Percentiles rank a stretch among this genome's conserved stretches.
These are phyloP conservation scores for Drosophila emarginata DNA, from an alignment of 2,888 invertebrate genomes.

Conservation along the genomic window DNA sequence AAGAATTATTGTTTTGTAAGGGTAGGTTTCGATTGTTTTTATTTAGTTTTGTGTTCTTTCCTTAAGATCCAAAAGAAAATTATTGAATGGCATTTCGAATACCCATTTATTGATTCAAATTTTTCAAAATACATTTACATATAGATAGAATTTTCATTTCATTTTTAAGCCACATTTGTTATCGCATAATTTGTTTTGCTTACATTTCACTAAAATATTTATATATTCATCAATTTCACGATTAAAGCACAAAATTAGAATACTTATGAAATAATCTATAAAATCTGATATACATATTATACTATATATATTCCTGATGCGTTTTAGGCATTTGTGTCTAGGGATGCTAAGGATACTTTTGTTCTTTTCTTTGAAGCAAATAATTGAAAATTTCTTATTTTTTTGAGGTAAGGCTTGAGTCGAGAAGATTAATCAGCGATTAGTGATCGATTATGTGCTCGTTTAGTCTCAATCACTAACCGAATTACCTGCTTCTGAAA, in stretches of 20 bases:
- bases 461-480: not conserved
- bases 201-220: slow-evolving; percentile 1
- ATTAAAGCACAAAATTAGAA: slow-evolving; percentile 5
- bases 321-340: slow-evolving; percentile 6
- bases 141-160: not conserved
- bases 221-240: not conserved
- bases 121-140: slow-evolving; percentile 11
- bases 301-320: slow-evolving; percentile 1
- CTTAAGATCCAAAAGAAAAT: not conserved
- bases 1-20: slow-evolving; percentile 11
- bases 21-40: slow-evolving; percentile 32
- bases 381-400: not conserved
- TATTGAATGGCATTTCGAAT: slow-evolving; percentile 27
- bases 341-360: not conserved
- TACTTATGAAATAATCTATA: slow-evolving; percentile 2
- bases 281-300: not conserved
- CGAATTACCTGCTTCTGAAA: not conserved
- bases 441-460: not conserved
- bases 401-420: not conserved
- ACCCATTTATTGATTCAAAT: slow-evolving; percentile 5
- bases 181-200: slow-evolving; percentile 9
- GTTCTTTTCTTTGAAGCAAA: not conserved
- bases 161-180: slow-evolving; percentile 14
- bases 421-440: not conserved
- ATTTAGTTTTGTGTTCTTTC: no score